Evolutionary conservation across 2,797 vertebrate genomes (phyloP).

Genomic region (Tinamus major): DNA sequence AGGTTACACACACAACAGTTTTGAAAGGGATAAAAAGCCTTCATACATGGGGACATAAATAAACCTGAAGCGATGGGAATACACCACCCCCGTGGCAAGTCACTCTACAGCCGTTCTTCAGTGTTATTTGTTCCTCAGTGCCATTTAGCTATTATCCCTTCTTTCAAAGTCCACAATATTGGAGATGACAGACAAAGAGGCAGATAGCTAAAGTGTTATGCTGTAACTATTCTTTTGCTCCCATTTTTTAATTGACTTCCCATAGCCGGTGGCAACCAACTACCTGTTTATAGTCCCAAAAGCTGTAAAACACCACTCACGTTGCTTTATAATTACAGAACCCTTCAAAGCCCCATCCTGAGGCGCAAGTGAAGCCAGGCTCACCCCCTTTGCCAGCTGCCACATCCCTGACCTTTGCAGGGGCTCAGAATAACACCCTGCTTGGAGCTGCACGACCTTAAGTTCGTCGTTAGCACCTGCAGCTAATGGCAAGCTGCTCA

Average conservation of each 20-base stretch:
- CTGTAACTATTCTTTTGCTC: fast-evolving
- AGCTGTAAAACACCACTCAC: not conserved
- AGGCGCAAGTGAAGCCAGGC: fast-evolving
- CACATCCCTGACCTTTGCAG: not conserved
- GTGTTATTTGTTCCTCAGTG: not conserved
- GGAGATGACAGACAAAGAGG: not conserved
- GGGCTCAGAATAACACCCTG: not conserved
- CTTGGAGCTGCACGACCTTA: not conserved
- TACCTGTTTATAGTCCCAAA: not conserved
- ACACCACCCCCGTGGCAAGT: not conserved
- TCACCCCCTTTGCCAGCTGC: not conserved
- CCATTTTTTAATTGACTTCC: not conserved
- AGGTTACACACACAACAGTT: not conserved
- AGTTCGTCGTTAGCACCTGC: not conserved
- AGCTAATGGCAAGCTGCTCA: not conserved
- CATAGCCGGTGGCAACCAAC: not conserved
- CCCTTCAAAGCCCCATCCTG: not conserved
- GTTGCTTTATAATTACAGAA: not conserved
- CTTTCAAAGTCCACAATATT: not conserved
- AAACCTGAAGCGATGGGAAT: not conserved
- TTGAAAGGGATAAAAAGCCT: not conserved
- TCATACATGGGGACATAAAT: not conserved
- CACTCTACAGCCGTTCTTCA: not conserved
- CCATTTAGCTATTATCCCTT: not conserved
- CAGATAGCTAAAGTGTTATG: not conserved